Evolutionary conservation across 2,113 vertebrate species (phyloP).

Genomic region (Syngnathoides biaculeatus): DNA sequence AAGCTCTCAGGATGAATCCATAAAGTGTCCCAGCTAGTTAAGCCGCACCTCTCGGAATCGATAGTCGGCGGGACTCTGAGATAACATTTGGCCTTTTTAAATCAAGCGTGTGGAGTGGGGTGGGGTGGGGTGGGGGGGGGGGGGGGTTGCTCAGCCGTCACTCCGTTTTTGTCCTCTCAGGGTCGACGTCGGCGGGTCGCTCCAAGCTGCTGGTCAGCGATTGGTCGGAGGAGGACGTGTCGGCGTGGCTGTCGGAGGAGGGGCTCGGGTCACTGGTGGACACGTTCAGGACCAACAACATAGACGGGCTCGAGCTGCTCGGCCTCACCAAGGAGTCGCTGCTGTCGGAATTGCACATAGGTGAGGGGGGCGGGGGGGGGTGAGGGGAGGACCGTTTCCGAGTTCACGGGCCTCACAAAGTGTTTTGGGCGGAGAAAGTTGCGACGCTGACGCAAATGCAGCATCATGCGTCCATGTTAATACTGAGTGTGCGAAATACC

Average conservation of each 20-base stretch:
- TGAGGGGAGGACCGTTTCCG: too few species aligned
- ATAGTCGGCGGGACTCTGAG: constrained; percentile 29
- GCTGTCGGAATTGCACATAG: constrained; percentile 85
- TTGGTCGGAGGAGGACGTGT: constrained; percentile 92
- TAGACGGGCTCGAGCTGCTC: constrained; percentile 88
- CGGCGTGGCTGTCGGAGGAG: constrained; percentile 82
- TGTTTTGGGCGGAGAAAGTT: neutral
- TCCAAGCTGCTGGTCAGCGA: constrained; percentile 70
- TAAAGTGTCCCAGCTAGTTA: neutral
- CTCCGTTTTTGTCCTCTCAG: constrained; percentile 61
- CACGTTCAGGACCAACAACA: constrained; percentile 86
- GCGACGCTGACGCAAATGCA: too few species aligned
- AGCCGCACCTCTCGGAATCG: constrained; percentile 24
- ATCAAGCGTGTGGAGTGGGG: neutral
- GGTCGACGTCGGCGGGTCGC: constrained; percentile 47
- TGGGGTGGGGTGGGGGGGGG: neutral
- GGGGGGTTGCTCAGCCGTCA: constrained; percentile 19
- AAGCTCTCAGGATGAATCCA: constrained; percentile 24
- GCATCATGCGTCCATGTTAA: too few species aligned
- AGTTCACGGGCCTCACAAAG: neutral
- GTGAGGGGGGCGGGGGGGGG: too few species aligned
- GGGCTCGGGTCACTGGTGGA: constrained; percentile 77
- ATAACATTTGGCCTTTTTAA: constrained; percentile 30
- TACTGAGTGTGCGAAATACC: too few species aligned
- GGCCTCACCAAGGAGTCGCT: constrained; percentile 86